phyloP scores from a whole-genome alignment of 2,113 vertebrate species.

The Micronycteris hirsuta region DNA sequence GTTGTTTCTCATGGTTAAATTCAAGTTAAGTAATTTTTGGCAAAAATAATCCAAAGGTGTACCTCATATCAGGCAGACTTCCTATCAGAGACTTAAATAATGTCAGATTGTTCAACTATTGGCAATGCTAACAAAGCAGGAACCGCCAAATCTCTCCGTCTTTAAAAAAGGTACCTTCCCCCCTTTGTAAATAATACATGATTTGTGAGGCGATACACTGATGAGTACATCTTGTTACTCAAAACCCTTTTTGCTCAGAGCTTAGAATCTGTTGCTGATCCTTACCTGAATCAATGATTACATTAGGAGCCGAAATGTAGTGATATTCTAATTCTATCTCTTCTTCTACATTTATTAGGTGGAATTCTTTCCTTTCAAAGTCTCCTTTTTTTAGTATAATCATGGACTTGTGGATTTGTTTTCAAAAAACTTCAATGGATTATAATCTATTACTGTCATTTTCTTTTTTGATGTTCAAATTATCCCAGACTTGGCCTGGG shows the following conservation, averaged over 20 bases:
- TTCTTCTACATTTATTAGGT: neutral
- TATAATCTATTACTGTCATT: conserved; percentile 55
- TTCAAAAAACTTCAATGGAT: neutral
- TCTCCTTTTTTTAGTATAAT: neutral
- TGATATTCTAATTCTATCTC: neutral
- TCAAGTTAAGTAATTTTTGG: neutral
- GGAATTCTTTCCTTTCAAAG: neutral
- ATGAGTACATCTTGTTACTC: neutral
- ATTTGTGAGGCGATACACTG: neutral
- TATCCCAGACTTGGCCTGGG: neutral
- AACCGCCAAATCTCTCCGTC: neutral
- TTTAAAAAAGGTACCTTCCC: neutral
- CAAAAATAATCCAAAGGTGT: neutral
- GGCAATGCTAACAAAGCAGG: neutral
- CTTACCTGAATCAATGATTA: neutral
- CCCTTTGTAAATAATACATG: neutral
- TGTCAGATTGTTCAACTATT: neutral
- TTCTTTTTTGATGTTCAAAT: conserved; percentile 50
- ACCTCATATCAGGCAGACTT: neutral
- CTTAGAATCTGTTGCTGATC: neutral
- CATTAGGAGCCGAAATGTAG: neutral
- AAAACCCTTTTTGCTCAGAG: neutral
- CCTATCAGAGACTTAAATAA: neutral
- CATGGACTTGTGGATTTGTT: neutral
- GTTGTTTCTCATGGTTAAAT: neutral